Conservation (phyloP, 2,113 vertebrate genomes). For the Halichoerus grypus region DNA sequence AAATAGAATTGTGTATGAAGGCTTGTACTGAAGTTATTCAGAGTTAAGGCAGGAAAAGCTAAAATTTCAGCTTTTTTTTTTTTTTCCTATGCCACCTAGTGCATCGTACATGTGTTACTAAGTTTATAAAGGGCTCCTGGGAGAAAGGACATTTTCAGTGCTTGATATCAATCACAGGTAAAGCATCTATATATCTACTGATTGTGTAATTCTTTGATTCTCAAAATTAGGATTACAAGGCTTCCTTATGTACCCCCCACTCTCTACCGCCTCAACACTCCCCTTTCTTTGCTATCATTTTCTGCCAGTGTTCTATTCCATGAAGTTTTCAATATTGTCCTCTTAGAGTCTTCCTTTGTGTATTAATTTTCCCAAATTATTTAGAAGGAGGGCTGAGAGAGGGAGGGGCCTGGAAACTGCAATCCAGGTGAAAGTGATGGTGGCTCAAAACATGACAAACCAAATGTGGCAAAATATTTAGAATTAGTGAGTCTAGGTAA, state of each 20-base stretch:
- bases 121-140: background rate
- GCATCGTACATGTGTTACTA: background rate
- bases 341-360: background rate
- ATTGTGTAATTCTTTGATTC: background rate
- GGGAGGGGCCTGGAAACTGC: background rate
- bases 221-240: background rate
- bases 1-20: background rate
- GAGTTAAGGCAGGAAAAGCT: background rate
- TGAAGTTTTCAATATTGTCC: background rate
- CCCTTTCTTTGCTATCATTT: background rate
- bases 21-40: background rate
- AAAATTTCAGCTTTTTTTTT: background rate
- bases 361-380: background rate
- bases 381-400: background rate
- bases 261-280: background rate
- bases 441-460: background rate
- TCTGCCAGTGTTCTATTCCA: background rate
- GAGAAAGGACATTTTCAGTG: background rate
- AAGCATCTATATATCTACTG: background rate
- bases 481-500: background rate
- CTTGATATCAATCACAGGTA: background rate
- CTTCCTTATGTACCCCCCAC: too few relatives aligned
- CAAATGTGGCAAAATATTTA: background rate
- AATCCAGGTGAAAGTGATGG: background rate
- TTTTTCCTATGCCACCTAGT: background rate